Percentiles rank a stretch among this genome's conserved stretches.
Evolutionary conservation across 2,888 invertebrate genomes (phyloP).

Genomic region (Cactoblastis cactorum): DNA sequence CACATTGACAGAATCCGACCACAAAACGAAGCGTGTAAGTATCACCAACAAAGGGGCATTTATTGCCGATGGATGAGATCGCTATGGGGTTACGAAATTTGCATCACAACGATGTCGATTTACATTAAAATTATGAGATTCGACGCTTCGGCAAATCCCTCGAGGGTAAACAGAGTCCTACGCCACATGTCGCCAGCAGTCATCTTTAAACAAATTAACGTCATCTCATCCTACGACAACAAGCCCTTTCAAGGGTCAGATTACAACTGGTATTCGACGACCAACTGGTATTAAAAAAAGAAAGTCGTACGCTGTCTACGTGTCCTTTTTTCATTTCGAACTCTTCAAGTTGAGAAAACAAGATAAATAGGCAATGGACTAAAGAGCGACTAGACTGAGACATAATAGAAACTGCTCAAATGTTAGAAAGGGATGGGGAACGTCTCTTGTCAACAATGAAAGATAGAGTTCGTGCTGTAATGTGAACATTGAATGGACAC

Average conservation of each 20-base stretch:
- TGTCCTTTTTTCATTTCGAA: constrained; percentile 26
- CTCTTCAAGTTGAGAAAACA: constrained; percentile 35
- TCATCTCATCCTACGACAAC: constrained; percentile 19
- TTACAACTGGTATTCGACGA: constrained; percentile 25
- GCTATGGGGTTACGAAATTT: constrained; percentile 11
- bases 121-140: constrained; percentile 9
- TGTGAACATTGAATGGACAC: constrained; percentile 61
- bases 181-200: constrained; percentile 5
- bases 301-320: constrained; percentile 25
- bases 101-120: constrained; percentile 7
- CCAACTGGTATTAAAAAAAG: constrained; percentile 18
- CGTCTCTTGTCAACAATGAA: constrained; percentile 60
- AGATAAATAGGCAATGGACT: constrained; percentile 28
- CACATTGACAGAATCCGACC: constrained; percentile 1
- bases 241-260: constrained; percentile 26
- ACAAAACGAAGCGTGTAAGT: not conserved
- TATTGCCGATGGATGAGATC: constrained; percentile 1
- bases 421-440: constrained; percentile 28
- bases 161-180: not conserved
- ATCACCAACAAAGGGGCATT: not conserved
- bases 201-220: constrained; percentile 16
- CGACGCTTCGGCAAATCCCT: not conserved
- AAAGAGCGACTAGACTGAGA: constrained; percentile 27
- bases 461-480: constrained; percentile 59
- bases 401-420: constrained; percentile 15